Evolutionary conservation across 2,797 vertebrate species (phyloP), one percentile per base, ranked within the genome.

Genomic region (Enteromius radiatus): DNA sequence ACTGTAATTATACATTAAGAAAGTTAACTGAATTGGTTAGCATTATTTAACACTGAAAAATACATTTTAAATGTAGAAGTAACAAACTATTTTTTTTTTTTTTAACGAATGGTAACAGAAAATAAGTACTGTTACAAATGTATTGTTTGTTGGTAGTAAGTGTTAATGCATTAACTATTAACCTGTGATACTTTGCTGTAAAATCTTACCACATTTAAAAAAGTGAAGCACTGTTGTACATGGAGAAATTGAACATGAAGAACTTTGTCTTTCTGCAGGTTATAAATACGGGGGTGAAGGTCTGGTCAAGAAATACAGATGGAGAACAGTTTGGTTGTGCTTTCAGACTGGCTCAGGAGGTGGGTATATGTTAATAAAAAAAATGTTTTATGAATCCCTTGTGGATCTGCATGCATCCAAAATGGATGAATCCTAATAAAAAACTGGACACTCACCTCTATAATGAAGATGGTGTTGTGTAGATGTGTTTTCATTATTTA

Each of bases 271-370:
- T 74, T 80, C 49, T 76, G 52, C 90, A 99, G 98, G 97, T 99
- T 74, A 97, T 99, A 88, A 99, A 99, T 91, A 99, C 97, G 0
- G 98, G 98, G 7, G 96, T 99, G 89, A 99, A 98, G 93, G 97
- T 98, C 77, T 97, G 96, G 96, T 98, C 96, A 88, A 96, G 97
- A 59, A 99, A 97, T 92, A 98, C 94, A 36, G 96, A 98, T 1
- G 97, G 97, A 0, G 97, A 99, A 78, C 95, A 98, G 86, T 99
- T 98, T 84, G 97, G 96, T 65, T 99, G 97, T 89, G 96, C 98
- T 1, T 99, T 99, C 93, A 95, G 98, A 88, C 90, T 99, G 89
- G 97, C 98, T 21, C 98, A 99, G 91, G 98, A 99, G 97, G 98
- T 99, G 33, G 26, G 59, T 76, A 19, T 59, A n/a, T 49, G 71